Conservation (phyloP, 2,888 invertebrate species). For the Gymnocheta viridis region DNA sequence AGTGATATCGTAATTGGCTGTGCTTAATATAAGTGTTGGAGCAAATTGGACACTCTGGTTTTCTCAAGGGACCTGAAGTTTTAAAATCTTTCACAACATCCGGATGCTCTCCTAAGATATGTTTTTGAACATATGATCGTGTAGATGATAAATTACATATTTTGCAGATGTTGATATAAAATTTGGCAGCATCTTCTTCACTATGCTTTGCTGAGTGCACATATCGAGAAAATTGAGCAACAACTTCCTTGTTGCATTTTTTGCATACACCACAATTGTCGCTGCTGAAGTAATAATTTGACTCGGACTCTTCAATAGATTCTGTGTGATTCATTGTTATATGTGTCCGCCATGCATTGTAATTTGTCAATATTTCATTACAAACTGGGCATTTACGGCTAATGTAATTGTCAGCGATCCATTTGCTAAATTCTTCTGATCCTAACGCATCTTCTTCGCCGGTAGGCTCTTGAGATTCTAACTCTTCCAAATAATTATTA, state of each 20-base stretch:
- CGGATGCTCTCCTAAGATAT: background rate
- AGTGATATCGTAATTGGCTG: conserved; percentile 17
- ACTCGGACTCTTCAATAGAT: background rate
- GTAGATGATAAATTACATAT: conserved; percentile 4
- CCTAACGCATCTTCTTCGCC: no score
- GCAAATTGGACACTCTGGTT: conserved; percentile 30
- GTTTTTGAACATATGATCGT: background rate
- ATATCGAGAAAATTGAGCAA: background rate
- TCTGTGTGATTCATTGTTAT: conserved; percentile 32
- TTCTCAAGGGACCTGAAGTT: background rate
- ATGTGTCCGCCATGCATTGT: conserved; percentile 48
- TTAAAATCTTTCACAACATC: conserved; percentile 21
- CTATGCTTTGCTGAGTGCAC: background rate
- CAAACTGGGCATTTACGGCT: conserved; percentile 60
- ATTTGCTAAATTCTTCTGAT: background rate
- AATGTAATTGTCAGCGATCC: conserved; percentile 1
- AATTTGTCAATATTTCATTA: conserved; percentile 9
- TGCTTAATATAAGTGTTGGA: background rate
- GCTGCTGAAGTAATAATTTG: background rate
- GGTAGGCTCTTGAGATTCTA: no score
- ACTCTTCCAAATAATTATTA: background rate
- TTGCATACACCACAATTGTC: conserved; percentile 11
- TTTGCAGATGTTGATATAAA: conserved; percentile 1
- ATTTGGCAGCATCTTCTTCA: background rate
- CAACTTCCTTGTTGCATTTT: background rate